These are phyloP conservation scores for Vidua chalybeata DNA, from an alignment of 2,113 vertebrate genomes.

Conservation along the genomic window DNA sequence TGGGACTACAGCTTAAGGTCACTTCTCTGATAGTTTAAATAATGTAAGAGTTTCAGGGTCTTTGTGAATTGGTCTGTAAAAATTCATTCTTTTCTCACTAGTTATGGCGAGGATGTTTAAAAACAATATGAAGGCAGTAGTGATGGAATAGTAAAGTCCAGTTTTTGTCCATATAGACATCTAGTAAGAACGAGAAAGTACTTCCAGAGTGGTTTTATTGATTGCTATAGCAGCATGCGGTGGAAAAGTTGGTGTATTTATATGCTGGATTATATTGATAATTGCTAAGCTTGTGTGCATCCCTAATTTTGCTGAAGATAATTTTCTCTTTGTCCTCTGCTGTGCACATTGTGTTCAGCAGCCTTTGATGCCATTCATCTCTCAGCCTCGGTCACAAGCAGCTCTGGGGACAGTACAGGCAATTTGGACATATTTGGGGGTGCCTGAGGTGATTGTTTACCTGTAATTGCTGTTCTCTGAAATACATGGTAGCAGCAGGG, in stretches of 20 bases:
- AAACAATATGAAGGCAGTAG: background rate
- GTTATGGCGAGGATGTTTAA: background rate
- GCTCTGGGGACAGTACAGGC: background rate
- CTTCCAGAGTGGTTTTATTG: background rate
- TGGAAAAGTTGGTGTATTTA: background rate
- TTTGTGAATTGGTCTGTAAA: slow-evolving; percentile 16
- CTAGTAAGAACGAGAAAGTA: background rate
- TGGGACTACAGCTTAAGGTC: background rate
- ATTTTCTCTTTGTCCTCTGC: background rate
- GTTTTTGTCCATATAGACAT: background rate
- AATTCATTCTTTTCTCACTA: background rate
- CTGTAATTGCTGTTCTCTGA: background rate
- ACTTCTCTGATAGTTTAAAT: background rate
- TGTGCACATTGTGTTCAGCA: background rate
- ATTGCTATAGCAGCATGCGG: background rate
- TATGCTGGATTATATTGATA: background rate
- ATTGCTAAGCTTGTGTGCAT: background rate
- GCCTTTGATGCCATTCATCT: background rate
- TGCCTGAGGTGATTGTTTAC: background rate
- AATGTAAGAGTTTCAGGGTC: slow-evolving; percentile 1
- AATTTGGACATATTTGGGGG: background rate
- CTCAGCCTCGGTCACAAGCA: background rate
- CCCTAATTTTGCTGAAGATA: background rate
- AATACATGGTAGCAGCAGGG: background rate
- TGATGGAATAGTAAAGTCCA: background rate